Base-by-base conservation (phyloP, 2,797 vertebrate genomes). In the Numenius phaeopus region DNA sequence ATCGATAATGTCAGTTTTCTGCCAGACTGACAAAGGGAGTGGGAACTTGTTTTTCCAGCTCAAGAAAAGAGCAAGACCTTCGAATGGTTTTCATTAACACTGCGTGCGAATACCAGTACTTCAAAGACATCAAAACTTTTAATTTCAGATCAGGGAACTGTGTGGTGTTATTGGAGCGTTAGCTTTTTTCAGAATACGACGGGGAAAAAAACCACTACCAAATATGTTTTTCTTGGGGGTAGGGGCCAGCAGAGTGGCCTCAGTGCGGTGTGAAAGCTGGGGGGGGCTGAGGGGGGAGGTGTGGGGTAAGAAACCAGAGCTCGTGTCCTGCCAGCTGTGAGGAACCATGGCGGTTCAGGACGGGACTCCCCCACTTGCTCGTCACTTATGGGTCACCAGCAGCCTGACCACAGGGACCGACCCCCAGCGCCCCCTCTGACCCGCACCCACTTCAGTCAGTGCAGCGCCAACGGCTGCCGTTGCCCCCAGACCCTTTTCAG, bases 21-120 rank as follows among this genome's bases (percentile, higher is more conserved):
- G 13, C 90, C 96, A 93, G 58, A 88, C 32, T 83, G 88, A 86
- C 64, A 73, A 44, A 91, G 47, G 79, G 79, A 94, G 44, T 24
- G 76, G 30, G 64, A 94, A 88, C 11, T 83, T 94, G 71, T 85
- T 95, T 83, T 93, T 80, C 80, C 64, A 90, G 67, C 39, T 90
- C 67, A 83, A 54, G 62, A 27, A 58, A 77, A 93, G 71, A 72
- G 32, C 65, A 75, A 87, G 55, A 84, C 57, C 61, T 96, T 80
- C 10, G n/a, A 62, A 91, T 80, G 83, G 54, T 94, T 90, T 90
- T 90, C 47, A 90, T 94, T 80, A 95, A 54, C 29, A 20, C 59
- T 72, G 55, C 27, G 17, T 66, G 39, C 2, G 5, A 65, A 83
- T 34, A 87, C n/a, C n/a, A 77, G 0, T 50, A 58, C 40, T 84